phyloP scores from a whole-genome alignment of 2,113 vertebrate species.

The Platysternon megacephalum region DNA sequence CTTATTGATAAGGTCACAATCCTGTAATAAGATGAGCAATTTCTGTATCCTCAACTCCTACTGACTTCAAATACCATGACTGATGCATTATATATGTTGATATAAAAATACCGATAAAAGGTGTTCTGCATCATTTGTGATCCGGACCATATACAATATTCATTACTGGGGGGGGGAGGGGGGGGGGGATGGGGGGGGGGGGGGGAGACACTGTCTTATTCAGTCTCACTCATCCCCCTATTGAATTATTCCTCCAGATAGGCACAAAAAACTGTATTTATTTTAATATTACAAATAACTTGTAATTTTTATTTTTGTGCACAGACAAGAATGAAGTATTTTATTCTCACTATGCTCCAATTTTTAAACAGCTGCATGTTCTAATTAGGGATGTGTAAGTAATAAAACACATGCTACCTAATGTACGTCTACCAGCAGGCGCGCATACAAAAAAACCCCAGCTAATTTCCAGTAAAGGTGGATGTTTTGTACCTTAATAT shows the following conservation, averaged over 20 bases:
- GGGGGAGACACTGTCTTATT: background rate
- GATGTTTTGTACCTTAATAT: background rate
- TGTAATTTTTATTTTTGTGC: background rate
- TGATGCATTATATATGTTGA: background rate
- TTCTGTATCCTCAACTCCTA: background rate
- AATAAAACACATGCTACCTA: background rate
- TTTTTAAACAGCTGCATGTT: background rate
- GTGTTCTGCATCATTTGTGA: background rate
- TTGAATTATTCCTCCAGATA: background rate
- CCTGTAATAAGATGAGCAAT: background rate
- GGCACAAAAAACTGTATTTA: background rate
- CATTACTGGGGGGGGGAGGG: background rate
- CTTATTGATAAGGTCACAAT: background rate
- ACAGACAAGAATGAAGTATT: background rate
- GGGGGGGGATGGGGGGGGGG: too few species aligned
- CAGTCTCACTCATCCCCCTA: background rate
- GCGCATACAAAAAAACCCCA: background rate
- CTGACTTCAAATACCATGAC: background rate
- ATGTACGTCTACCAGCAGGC: background rate
- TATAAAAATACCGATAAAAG: background rate
- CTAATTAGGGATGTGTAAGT: background rate
- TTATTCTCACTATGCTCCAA: background rate
- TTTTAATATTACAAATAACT: background rate
- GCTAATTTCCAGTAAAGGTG: conserved; percentile 7
- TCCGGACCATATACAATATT: background rate